Conservation (phyloP, 2,888 invertebrate species). For the Melanostoma scalare region DNA sequence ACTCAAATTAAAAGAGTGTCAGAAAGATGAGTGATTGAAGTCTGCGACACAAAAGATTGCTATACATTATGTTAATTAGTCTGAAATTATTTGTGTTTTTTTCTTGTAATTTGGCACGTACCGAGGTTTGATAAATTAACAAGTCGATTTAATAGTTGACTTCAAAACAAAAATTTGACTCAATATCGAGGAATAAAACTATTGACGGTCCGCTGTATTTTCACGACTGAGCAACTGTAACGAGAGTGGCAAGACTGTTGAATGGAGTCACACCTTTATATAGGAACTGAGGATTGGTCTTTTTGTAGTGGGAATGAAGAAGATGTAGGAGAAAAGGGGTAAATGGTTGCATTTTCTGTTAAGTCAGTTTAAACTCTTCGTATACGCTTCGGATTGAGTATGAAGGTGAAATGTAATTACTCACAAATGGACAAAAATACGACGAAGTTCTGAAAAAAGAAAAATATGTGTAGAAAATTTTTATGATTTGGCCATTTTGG, state of each 20-base stretch:
- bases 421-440: too few relatives aligned
- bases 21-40: constrained; percentile 36
- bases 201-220: constrained; percentile 25
- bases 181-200: background rate
- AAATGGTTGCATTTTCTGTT: too few relatives aligned
- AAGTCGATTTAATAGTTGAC: constrained; percentile 24
- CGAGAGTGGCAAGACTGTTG: constrained; percentile 61
- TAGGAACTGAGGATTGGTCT: constrained; percentile 1
- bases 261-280: constrained; percentile 49
- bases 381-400: too few relatives aligned
- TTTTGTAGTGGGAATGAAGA: too few relatives aligned
- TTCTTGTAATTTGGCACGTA: constrained; percentile 30
- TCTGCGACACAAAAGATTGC: background rate
- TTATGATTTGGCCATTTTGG: too few relatives aligned
- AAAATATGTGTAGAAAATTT: too few relatives aligned
- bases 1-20: constrained; percentile 14
- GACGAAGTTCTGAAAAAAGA: too few relatives aligned
- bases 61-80: background rate
- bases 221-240: constrained; percentile 47
- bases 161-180: constrained; percentile 35
- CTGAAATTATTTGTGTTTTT: background rate
- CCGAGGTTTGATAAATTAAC: constrained; percentile 36
- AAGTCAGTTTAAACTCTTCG: too few relatives aligned
- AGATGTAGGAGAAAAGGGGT: too few relatives aligned
- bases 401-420: too few relatives aligned